Percentiles rank a stretch among this genome's conserved stretches.
Conservation (phyloP, 2,888 invertebrate genomes). For the Monochamus alternatus region DNA sequence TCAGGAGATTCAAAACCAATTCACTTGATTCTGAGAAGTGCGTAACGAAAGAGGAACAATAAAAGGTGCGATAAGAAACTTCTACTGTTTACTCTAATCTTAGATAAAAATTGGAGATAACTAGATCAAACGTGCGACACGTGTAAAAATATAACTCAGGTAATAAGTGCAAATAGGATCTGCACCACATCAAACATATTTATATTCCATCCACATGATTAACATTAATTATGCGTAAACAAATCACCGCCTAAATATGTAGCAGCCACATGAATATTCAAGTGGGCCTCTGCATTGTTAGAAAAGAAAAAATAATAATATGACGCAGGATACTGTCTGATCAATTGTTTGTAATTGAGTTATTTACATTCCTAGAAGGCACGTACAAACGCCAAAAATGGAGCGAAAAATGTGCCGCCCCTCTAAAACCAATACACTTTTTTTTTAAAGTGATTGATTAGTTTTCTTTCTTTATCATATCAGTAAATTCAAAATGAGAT, state of each 20-base stretch:
- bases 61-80: not conserved
- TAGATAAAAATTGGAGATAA: not conserved
- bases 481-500: no score
- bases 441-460: no score
- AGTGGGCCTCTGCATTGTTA: slow-evolving; percentile 13
- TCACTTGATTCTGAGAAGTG: not conserved
- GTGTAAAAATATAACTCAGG: not conserved
- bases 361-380: slow-evolving; percentile 1
- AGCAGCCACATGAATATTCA: slow-evolving; percentile 26
- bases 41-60: not conserved
- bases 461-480: no score
- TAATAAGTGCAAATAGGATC: not conserved
- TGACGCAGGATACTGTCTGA: not conserved
- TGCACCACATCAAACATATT: not conserved
- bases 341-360: slow-evolving; percentile 14
- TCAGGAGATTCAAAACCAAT: slow-evolving; percentile 33
- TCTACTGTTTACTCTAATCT: not conserved
- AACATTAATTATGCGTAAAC: slow-evolving; percentile 10
- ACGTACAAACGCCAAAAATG: not conserved
- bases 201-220: slow-evolving; percentile 9
- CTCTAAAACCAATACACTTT: no score
- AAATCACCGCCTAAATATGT: slow-evolving; percentile 19
- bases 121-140: not conserved
- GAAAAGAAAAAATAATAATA: slow-evolving; percentile 6
- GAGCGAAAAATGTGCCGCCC: no score